Conservation (phyloP, 2,888 invertebrate genomes). For the Cephalotes varians region DNA sequence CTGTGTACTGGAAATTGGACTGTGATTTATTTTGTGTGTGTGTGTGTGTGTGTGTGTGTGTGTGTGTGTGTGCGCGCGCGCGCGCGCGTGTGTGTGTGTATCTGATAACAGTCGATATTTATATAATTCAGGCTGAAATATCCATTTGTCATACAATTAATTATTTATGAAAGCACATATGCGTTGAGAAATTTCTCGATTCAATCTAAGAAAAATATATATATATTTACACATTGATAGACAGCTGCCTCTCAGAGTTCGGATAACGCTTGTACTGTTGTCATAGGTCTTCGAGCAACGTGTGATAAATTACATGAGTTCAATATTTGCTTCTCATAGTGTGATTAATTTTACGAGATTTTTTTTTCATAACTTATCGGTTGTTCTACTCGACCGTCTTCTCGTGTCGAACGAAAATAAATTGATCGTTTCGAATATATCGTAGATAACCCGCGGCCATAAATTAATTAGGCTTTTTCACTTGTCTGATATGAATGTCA, state of each 20-base stretch:
- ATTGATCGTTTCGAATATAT: background rate
- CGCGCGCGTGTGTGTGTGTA: background rate
- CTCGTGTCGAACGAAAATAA: too few species aligned
- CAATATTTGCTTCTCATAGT: background rate
- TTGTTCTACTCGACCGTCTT: too few species aligned
- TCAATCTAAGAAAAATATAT: background rate
- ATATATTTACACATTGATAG: background rate
- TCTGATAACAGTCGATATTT: background rate
- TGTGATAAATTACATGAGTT: constrained; percentile 52
- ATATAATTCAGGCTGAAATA: background rate
- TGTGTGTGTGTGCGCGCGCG: too few species aligned
- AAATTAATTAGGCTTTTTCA: constrained; percentile 64
- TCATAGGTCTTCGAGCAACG: constrained; percentile 54
- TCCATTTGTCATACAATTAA: background rate
- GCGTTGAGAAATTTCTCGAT: background rate
- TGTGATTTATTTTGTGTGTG: too few species aligned
- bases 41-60: too few species aligned
- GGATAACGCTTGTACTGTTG: constrained; percentile 11
- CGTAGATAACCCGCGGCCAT: constrained; percentile 62
- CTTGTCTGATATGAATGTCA: background rate
- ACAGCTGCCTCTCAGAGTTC: background rate
- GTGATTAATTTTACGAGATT: too few species aligned
- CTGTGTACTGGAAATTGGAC: too few species aligned
- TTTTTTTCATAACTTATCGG: too few species aligned
- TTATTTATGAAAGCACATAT: constrained; percentile 24